A percentile compares a stretch with the other conserved stretches of the same genome.
These are phyloP conservation scores for Hydrolagus colliei DNA, from an alignment of 2,797 vertebrate genomes.

Conservation along the genomic window DNA sequence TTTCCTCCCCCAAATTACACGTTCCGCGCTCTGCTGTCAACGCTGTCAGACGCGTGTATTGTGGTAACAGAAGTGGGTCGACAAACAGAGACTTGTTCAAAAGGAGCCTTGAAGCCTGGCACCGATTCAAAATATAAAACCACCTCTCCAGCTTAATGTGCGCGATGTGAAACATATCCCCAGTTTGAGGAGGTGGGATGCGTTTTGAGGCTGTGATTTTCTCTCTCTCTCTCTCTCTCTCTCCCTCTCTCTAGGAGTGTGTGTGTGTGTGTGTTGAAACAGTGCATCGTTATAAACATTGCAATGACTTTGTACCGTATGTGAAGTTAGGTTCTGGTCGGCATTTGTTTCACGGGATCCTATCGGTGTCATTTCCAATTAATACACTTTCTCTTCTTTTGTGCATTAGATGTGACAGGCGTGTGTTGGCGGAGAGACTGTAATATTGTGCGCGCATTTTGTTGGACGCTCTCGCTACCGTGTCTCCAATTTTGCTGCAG, in stretches of 20 bases:
- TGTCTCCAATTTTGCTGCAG: not conserved
- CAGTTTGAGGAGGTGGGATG: too few species aligned
- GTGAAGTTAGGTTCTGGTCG: constrained; percentile 4
- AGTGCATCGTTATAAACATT: constrained; percentile 1
- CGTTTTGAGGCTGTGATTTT: not conserved
- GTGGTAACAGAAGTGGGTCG: too few species aligned
- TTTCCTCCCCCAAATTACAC: not conserved
- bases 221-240: not conserved
- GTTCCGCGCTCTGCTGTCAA: not conserved
- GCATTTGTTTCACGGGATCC: not conserved
- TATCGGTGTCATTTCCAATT: not conserved
- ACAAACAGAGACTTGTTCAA: not conserved
- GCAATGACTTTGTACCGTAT: not conserved
- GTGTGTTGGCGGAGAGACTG: not conserved
- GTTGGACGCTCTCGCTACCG: too few species aligned
- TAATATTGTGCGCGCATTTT: not conserved
- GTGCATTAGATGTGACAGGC: not conserved
- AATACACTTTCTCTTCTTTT: not conserved
- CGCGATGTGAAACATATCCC: not conserved
- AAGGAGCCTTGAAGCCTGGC: not conserved
- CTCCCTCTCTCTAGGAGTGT: not conserved
- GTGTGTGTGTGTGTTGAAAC: not conserved
- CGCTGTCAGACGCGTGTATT: not conserved
- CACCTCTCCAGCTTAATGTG: not conserved
- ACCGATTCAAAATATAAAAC: not conserved